Evolutionary conservation across 1,140 invertebrate species (phyloP), one percentile per base, ranked within the genome.

Genomic region (Psix sp.): DNA sequence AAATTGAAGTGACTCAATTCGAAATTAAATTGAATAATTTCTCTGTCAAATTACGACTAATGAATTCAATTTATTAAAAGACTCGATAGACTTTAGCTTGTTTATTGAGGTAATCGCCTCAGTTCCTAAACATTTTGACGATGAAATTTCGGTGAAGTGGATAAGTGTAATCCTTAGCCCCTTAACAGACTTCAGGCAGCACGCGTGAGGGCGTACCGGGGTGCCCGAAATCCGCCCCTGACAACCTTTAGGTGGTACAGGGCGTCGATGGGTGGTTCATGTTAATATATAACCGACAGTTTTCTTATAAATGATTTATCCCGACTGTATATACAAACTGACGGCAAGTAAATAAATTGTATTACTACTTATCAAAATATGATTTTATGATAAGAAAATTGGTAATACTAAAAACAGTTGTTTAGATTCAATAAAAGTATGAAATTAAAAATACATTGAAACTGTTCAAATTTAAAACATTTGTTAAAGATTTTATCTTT

Each of bases 211-310:
- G 80, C 81, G 81, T 82, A 82, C 70, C 79, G 74, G 71, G 76
- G 67, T 70, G 56, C 67, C 63, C 56, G 66, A 57, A 72, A 54
- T 77, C 82, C 83, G 82, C 83, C 83, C 81, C 67, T 68, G 77
- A 80, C 82, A 79, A 84, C 82, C 83, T 81, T 80, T 84, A 84
- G 82, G 81, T 84, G 82, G 81, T 84, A 78, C 80, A 77, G 80
- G 81, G 81, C 83, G 82, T 83, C 76, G 72, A 80, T 82, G 83
- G 82, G 81, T 83, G 80, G 80, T 80, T 70, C 78, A 70, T 56
- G 80, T 81, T 80, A 82, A 83, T 83, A 80, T 77, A 76, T 59
- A 75, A 75, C 73, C 56, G 67, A 71, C 73, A 71, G 49, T 66
- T 76, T n/a, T 75, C 60, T 62, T 67, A 73, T 46, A 67, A 60